Conservation (phyloP, 2,797 vertebrate genomes). For the Amblyopsis hoosieri region DNA sequence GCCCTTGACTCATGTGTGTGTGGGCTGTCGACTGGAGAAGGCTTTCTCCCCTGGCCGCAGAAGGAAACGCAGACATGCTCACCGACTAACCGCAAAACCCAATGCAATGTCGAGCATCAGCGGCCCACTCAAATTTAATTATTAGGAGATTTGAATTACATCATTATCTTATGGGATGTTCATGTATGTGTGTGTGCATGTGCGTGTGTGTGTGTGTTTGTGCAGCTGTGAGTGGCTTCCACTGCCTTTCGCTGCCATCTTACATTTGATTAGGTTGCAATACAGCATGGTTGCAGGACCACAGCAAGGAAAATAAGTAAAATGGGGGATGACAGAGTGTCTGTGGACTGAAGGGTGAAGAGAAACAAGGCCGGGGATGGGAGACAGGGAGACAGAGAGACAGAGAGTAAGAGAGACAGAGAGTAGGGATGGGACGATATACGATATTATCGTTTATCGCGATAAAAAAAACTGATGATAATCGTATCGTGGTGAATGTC, state of each 20-base stretch:
- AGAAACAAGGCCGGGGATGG: conserved; percentile 22
- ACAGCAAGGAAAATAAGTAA: conserved; percentile 28
- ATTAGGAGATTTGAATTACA: conserved; percentile 27
- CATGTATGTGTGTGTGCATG: not conserved
- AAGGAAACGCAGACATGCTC: conserved; percentile 4
- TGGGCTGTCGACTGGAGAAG: conserved; percentile 2
- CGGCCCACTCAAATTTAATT: conserved; percentile 1
- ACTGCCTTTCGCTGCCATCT: conserved; percentile 13
- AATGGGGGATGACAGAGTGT: conserved; percentile 37
- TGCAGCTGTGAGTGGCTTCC: conserved; percentile 5
- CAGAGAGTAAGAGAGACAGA: too few species aligned
- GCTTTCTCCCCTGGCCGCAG: not conserved
- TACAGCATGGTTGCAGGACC: conserved; percentile 26
- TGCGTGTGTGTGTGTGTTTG: not conserved
- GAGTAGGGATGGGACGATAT: too few species aligned
- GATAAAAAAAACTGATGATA: too few species aligned
- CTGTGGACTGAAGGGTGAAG: conserved; percentile 23
- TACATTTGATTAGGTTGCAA: conserved; percentile 48
- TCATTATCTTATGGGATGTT: conserved; percentile 10
- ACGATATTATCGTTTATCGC: too few species aligned
- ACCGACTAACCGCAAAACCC: conserved; percentile 25
- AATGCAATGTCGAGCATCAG: conserved; percentile 8
- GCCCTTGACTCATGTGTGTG: not conserved
- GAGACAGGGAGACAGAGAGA: not conserved
- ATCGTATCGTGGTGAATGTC: too few species aligned